These are phyloP conservation scores for Labrus mixtus DNA, from an alignment of 2,113 vertebrate species.

Conservation along the genomic window DNA sequence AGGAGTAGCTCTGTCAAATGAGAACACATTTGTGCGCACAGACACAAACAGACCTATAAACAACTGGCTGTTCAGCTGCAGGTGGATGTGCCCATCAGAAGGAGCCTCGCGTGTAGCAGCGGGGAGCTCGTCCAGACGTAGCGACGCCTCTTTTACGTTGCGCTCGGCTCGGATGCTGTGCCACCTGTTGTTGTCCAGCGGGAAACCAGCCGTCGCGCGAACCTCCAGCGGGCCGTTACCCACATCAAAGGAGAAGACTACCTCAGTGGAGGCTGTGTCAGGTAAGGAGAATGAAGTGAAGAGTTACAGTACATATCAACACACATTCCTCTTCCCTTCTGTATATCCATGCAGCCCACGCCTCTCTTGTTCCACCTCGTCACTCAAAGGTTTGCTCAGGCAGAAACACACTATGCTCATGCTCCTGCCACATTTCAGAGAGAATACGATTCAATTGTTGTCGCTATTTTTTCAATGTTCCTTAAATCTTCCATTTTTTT, in stretches of 20 bases:
- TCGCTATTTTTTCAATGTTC: not conserved
- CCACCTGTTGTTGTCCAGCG: slow-evolving; percentile 92
- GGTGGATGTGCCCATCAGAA: slow-evolving; percentile 88
- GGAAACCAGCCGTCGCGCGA: slow-evolving; percentile 76
- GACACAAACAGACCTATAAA: slow-evolving; percentile 87
- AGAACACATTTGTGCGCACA: not conserved
- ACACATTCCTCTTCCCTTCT: not conserved
- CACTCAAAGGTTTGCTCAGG: not conserved
- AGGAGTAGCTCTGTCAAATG: not conserved
- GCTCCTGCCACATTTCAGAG: not conserved
- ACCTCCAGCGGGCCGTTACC: slow-evolving; percentile 92
- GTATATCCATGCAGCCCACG: not conserved
- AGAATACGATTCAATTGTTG: not conserved
- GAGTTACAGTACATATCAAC: not conserved
- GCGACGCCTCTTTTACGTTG: slow-evolving; percentile 91
- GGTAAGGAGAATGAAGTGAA: not conserved
- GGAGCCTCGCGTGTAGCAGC: slow-evolving; percentile 83
- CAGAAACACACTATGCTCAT: not conserved
- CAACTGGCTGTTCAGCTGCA: slow-evolving; percentile 96
- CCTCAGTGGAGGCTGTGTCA: slow-evolving; percentile 87
- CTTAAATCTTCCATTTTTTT: too few species aligned
- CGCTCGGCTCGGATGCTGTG: slow-evolving; percentile 91
- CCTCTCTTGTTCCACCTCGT: not conserved
- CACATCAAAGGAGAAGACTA: slow-evolving; percentile 94
- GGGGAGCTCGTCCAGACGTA: slow-evolving; percentile 89